Evolutionary conservation across 2,888 invertebrate species (phyloP).

Genomic region (Orthosia incerta): DNA sequence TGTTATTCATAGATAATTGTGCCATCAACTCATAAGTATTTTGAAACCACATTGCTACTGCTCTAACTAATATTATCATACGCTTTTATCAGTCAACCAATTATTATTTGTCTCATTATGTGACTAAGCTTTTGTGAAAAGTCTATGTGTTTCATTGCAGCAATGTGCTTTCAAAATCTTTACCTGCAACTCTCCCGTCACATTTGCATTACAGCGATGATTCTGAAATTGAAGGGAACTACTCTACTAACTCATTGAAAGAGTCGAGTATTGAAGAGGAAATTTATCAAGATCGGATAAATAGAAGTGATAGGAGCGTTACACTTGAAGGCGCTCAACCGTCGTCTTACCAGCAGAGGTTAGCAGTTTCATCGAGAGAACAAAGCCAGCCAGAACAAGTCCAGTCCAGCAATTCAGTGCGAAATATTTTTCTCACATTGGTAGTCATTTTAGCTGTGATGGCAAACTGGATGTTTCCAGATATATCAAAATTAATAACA

Average conservation of each 20-base stretch:
- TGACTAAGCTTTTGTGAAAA: constrained; percentile 74
- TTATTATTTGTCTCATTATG: constrained; percentile 26
- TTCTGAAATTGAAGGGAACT: constrained; percentile 58
- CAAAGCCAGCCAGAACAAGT: constrained; percentile 13
- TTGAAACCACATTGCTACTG: constrained; percentile 35
- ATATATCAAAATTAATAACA: constrained; percentile 19
- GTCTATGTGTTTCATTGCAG: constrained; percentile 85
- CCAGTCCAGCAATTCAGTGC: constrained; percentile 35
- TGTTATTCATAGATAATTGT: constrained; percentile 11
- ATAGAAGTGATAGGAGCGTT: constrained; percentile 33
- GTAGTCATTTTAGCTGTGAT: constrained; percentile 42
- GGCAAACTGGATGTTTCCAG: constrained; percentile 20
- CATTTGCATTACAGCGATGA: constrained; percentile 82
- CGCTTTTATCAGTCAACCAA: constrained; percentile 30
- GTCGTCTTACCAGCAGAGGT: constrained; percentile 24
- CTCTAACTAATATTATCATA: constrained; percentile 15
- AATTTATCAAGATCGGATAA: constrained; percentile 27
- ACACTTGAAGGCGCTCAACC: constrained; percentile 27
- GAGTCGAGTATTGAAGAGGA: constrained; percentile 47
- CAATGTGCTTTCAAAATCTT: constrained; percentile 81
- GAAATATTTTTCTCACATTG: constrained; percentile 38
- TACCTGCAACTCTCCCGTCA: constrained; percentile 80
- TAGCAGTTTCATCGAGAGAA: constrained; percentile 32
- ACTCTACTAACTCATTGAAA: constrained; percentile 42
- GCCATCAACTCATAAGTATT: constrained; percentile 11